Percentiles rank a stretch among this genome's conserved stretches.
Evolutionary conservation across 2,888 invertebrate genomes (phyloP).

Genomic region (Gonocerus acuteangulatus): DNA sequence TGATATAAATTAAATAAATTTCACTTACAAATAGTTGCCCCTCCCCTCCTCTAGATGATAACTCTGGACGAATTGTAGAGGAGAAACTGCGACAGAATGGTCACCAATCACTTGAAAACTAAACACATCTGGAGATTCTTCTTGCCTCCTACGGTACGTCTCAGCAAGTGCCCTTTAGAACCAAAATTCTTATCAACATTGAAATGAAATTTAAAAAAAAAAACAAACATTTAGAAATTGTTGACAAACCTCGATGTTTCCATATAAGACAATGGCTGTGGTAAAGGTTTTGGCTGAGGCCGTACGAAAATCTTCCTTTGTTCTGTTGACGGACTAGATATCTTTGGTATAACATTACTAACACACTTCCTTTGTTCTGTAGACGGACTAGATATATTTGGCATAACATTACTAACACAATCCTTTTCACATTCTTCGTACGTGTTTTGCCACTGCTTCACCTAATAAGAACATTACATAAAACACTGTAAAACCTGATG

Average conservation of each 20-base stretch:
- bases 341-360: not conserved
- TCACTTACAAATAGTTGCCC: too few relatives aligned
- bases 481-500: not conserved
- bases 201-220: not conserved
- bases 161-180: conserved; percentile 5
- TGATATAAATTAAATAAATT: too few relatives aligned
- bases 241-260: conserved; percentile 15
- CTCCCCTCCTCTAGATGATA: too few relatives aligned
- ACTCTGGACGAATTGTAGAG: not conserved
- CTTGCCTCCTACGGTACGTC: conserved; percentile 4
- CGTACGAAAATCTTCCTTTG: conserved; percentile 6
- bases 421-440: conserved; percentile 6
- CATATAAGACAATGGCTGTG: conserved; percentile 7
- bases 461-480: conserved; percentile 5
- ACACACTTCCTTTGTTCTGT: conserved; percentile 4
- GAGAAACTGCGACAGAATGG: conserved; percentile 11
- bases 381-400: not conserved
- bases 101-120: conserved; percentile 16
- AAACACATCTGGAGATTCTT: not conserved
- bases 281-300: not conserved
- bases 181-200: too few relatives aligned
- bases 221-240: too few relatives aligned
- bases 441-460: conserved; percentile 11
- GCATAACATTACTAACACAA: not conserved
- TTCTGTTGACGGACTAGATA: conserved; percentile 1